Conservation (phyloP, 1,140 invertebrate species). For the Calosoma granatense region DNA sequence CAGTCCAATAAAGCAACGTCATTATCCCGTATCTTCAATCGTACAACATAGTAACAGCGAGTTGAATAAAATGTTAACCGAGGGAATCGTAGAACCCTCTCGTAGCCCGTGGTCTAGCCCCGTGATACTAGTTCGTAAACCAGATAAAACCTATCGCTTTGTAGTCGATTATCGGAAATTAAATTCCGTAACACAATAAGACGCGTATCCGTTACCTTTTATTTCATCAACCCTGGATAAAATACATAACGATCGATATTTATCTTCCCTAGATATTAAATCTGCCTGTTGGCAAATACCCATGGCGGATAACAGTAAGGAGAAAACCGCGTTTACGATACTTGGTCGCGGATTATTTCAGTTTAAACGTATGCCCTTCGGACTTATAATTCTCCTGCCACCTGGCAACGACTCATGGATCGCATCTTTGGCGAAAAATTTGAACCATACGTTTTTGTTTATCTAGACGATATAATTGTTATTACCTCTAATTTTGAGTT, state of each 20-base stretch:
- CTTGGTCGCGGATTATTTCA: constrained; percentile 25
- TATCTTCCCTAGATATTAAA: constrained; percentile 22
- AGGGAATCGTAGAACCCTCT: constrained; percentile 26
- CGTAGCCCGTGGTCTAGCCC: constrained; percentile 33
- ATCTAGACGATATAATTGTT: constrained; percentile 21
- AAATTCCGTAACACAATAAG: constrained; percentile 17
- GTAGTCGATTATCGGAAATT: too few species aligned
- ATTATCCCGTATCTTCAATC: too few species aligned
- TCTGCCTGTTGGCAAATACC: constrained; percentile 27
- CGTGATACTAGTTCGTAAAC: constrained; percentile 36
- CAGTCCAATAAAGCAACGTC: too few species aligned
- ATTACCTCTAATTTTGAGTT: constrained; percentile 14
- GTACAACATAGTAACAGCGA: too few species aligned
- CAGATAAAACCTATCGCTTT: too few species aligned
- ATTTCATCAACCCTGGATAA: constrained; percentile 21
- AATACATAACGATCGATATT: constrained; percentile 20
- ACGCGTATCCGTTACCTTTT: constrained; percentile 19
- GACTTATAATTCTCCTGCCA: constrained; percentile 22
- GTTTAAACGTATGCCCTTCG: constrained; percentile 23
- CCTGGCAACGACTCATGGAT: constrained; percentile 22
- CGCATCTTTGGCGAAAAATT: constrained; percentile 12
- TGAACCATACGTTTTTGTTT: constrained; percentile 15
- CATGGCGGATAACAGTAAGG: constrained; percentile 18
- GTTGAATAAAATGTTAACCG: background rate
- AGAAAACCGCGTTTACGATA: constrained; percentile 26